These are phyloP conservation scores for Porites cylindrica DNA, from an alignment of 92 coral and sea anemone species.

Conservation along the genomic window DNA sequence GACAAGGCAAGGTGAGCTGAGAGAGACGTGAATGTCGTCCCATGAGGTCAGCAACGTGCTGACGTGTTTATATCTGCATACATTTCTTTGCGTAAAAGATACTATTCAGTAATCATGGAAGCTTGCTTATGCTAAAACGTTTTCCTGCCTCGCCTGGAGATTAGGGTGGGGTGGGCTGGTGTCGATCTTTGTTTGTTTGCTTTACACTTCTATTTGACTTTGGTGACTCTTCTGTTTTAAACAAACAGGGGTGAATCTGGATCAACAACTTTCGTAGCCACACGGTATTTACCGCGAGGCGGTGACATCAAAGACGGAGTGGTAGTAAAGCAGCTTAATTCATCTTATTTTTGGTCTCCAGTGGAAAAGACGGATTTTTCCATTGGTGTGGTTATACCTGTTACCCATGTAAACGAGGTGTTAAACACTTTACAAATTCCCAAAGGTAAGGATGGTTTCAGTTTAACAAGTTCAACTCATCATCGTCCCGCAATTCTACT, in stretches of 20 bases:
- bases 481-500: too few species aligned
- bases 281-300: slow-evolving; percentile 61
- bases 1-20: too few species aligned
- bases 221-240: background rate
- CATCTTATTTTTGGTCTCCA: slow-evolving; percentile 58
- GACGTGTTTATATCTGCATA: too few species aligned
- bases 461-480: too few species aligned
- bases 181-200: background rate
- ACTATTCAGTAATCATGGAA: too few species aligned
- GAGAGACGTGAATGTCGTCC: too few species aligned
- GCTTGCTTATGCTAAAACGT: too few species aligned
- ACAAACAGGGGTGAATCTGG: slow-evolving; percentile 60
- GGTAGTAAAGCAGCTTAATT: background rate
- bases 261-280: slow-evolving; percentile 33
- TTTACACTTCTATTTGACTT: background rate
- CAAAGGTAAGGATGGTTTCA: background rate
- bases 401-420: background rate
- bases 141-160: too few species aligned
- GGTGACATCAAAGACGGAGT: slow-evolving; percentile 50
- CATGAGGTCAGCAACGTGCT: too few species aligned
- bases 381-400: slow-evolving; percentile 57
- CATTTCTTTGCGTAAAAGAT: too few species aligned
- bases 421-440: slow-evolving; percentile 9
- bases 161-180: too few species aligned
- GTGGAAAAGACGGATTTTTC: slow-evolving; percentile 57